Conservation (phyloP, 2,113 vertebrate species). For the Nematolebias whitei region DNA sequence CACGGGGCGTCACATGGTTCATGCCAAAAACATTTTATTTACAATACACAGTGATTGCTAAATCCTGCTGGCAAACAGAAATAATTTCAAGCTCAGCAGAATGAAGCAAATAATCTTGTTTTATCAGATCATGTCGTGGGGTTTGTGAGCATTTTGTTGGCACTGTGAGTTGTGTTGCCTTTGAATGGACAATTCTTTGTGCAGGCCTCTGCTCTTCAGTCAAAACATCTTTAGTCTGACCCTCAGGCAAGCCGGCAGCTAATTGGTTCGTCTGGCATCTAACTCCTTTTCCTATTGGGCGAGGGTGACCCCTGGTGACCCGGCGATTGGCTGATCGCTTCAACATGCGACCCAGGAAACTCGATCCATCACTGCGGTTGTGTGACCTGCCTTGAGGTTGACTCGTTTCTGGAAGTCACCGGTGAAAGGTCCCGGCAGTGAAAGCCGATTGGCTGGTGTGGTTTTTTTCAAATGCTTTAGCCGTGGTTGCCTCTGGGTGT, state of each 20-base stretch:
- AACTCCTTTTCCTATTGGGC: constrained; percentile 68
- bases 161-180: constrained; percentile 9
- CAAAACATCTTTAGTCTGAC: constrained; percentile 54
- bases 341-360: constrained; percentile 80
- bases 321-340: constrained; percentile 75
- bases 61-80: background rate
- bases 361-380: constrained; percentile 70
- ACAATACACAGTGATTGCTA: background rate
- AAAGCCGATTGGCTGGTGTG: constrained; percentile 64
- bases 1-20: background rate
- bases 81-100: background rate
- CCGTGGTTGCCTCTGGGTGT: constrained; percentile 69
- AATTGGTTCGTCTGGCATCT: constrained; percentile 69
- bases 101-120: background rate
- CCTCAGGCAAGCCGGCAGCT: constrained; percentile 59
- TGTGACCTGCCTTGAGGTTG: constrained; percentile 75
- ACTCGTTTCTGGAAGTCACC: constrained; percentile 61
- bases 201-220: constrained; percentile 32
- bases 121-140: background rate
- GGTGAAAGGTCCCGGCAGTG: constrained; percentile 52
- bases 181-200: background rate
- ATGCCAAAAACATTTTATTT: background rate
- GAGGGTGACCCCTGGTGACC: constrained; percentile 66
- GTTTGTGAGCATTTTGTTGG: background rate
- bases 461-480: constrained; percentile 39